Evolutionary conservation across 2,888 invertebrate genomes (phyloP).

Genomic region (Andrena minutula): DNA sequence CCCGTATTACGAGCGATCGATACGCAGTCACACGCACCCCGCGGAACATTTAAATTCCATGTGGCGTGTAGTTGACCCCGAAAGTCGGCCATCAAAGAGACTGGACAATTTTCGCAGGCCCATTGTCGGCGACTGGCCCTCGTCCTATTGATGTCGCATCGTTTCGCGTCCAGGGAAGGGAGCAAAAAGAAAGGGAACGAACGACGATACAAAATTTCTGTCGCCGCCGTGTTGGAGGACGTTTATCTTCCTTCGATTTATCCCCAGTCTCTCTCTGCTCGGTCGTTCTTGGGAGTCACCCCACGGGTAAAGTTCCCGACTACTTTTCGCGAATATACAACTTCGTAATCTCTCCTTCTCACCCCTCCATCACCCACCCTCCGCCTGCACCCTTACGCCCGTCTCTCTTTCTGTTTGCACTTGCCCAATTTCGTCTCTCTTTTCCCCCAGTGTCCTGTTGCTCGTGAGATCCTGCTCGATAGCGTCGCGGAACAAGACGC

Average conservation of each 20-base stretch:
- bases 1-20: not conserved
- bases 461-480: not conserved
- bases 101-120: conserved; percentile 35
- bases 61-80: not conserved
- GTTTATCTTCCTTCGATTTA: conserved; percentile 47
- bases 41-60: not conserved
- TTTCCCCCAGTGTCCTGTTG: conserved; percentile 10
- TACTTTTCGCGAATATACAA: conserved; percentile 62
- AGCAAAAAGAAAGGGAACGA: conserved; percentile 37
- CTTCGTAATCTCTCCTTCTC: conserved; percentile 50
- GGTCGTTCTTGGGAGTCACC: conserved; percentile 31
- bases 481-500: not conserved
- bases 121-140: conserved; percentile 49
- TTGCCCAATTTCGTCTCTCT: conserved; percentile 14
- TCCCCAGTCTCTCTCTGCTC: conserved; percentile 26
- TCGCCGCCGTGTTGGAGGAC: conserved; percentile 28
- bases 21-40: not conserved
- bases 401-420: not conserved
- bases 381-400: not conserved
- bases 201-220: conserved; percentile 43
- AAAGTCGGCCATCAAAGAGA: not conserved
- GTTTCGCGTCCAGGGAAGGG: conserved; percentile 49
- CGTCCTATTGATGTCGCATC: conserved; percentile 58
- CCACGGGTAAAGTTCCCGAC: conserved; percentile 45
- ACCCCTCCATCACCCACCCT: not conserved